Conservation (phyloP, 2,888 invertebrate species). For the Hemithea aestivaria region DNA sequence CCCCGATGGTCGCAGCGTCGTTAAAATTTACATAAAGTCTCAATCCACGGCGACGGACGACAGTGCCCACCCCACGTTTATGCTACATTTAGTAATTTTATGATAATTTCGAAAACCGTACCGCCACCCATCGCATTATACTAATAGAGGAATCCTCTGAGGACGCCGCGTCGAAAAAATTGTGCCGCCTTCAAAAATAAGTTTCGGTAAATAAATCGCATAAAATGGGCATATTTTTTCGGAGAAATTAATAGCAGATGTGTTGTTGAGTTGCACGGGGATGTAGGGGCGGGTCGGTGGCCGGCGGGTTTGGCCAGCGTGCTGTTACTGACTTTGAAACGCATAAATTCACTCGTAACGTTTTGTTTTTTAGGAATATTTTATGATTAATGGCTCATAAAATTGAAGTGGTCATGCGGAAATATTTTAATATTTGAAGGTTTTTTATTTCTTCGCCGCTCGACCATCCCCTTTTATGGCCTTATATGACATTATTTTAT, state of each 20-base stretch:
- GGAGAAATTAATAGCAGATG: constrained; percentile 75
- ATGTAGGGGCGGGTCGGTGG: constrained; percentile 37
- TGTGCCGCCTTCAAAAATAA: constrained; percentile 67
- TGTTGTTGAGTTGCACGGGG: constrained; percentile 66
- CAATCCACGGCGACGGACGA: constrained; percentile 72
- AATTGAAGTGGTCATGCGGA: constrained; percentile 61
- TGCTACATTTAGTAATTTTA: constrained; percentile 80
- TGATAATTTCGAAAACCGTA: constrained; percentile 78
- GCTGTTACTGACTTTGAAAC: constrained; percentile 65
- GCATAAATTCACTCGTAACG: constrained; percentile 70
- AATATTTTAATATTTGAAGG: constrained; percentile 51
- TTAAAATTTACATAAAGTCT: constrained; percentile 80
- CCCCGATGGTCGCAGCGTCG: constrained; percentile 78
- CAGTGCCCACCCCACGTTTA: constrained; percentile 75
- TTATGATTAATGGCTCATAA: constrained; percentile 72
- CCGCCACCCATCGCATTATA: constrained; percentile 79
- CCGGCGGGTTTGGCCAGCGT: constrained; percentile 49
- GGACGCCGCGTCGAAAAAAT: constrained; percentile 59
- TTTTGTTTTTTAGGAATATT: constrained; percentile 62
- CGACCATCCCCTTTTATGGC: constrained; percentile 18
- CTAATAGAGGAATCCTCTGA: constrained; percentile 73
- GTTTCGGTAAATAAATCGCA: constrained; percentile 73
- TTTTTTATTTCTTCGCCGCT: constrained; percentile 21
- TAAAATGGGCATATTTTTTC: constrained; percentile 64
- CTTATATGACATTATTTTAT: constrained; percentile 22